A percentile compares a stretch with the other conserved stretches of the same genome.
phyloP scores from a whole-genome alignment of 1,140 invertebrate species.

The Heliconius eleuchia region DNA sequence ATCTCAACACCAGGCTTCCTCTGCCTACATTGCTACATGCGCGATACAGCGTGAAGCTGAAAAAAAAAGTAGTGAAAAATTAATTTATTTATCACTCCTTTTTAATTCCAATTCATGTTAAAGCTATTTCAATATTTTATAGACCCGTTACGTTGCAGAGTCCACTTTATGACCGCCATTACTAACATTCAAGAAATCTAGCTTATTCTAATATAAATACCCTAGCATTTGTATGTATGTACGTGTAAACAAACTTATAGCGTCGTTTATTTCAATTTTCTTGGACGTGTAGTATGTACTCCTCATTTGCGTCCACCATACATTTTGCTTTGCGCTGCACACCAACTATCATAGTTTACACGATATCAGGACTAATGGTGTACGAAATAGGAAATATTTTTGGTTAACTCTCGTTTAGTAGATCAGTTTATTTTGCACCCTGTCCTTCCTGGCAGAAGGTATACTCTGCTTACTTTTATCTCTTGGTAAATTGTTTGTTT shows the following conservation, averaged over 20 bases:
- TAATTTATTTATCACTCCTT: not conserved
- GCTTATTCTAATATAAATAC: conserved; percentile 42
- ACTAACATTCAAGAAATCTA: conserved; percentile 35
- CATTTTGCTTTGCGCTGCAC: conserved; percentile 60
- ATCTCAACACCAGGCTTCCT: too few species aligned
- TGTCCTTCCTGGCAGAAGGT: conserved; percentile 48
- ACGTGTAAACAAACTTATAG: conserved; percentile 38
- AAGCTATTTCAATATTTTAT: not conserved
- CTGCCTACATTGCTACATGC: too few species aligned
- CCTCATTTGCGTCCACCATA: conserved; percentile 67
- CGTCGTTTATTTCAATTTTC: conserved; percentile 52
- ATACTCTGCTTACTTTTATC: conserved; percentile 47
- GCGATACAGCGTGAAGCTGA: too few species aligned
- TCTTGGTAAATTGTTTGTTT: conserved; percentile 36
- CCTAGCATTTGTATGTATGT: conserved; percentile 25
- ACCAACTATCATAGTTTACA: conserved; percentile 48
- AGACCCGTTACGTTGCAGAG: not conserved
- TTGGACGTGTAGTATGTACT: conserved; percentile 47
- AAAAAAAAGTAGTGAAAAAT: not conserved
- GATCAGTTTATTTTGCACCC: conserved; percentile 58
- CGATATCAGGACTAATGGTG: conserved; percentile 65
- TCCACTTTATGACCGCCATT: conserved; percentile 26
- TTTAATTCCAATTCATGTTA: not conserved
- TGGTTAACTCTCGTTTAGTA: conserved; percentile 32
- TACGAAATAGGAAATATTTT: conserved; percentile 57